phyloP scores from a whole-genome alignment of 2,113 vertebrate genomes.

The Perccottus glenii region DNA sequence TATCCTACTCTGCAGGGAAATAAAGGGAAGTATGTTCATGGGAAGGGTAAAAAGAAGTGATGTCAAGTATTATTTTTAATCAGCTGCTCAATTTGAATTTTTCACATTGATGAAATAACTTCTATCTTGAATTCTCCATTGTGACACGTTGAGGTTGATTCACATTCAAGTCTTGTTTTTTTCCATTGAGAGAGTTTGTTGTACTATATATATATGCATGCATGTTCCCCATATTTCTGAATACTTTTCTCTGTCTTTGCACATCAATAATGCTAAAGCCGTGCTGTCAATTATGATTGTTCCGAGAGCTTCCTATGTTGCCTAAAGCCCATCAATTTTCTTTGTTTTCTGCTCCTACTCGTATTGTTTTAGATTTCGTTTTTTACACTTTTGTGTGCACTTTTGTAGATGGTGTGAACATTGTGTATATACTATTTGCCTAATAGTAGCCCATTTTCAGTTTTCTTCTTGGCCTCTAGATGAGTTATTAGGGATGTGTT shows the following conservation, averaged over 20 bases:
- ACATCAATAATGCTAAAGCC: conserved; percentile 60
- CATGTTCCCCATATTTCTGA: not conserved
- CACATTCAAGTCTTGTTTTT: not conserved
- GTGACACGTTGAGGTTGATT: not conserved
- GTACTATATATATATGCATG: conserved; percentile 34
- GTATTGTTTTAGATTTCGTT: conserved; percentile 25
- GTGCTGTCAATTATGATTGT: conserved; percentile 67
- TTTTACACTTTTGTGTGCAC: conserved; percentile 36
- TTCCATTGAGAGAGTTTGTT: not conserved
- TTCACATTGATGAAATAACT: too few species aligned
- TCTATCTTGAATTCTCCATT: too few species aligned
- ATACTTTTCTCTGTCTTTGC: not conserved
- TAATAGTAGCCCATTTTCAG: too few species aligned
- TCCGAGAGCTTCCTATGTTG: conserved; percentile 29
- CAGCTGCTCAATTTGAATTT: too few species aligned
- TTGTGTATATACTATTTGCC: not conserved
- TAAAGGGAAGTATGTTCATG: not conserved
- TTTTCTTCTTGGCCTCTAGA: too few species aligned
- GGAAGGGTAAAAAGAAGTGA: not conserved
- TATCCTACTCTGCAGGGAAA: not conserved
- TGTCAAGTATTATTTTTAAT: too few species aligned
- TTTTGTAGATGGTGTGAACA: too few species aligned
- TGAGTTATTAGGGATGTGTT: too few species aligned
- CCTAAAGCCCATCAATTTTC: conserved; percentile 52
- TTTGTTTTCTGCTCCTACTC: conserved; percentile 26